phyloP scores from a whole-genome alignment of 1,140 invertebrate genomes.

The Cheumatopsyche charites region DNA sequence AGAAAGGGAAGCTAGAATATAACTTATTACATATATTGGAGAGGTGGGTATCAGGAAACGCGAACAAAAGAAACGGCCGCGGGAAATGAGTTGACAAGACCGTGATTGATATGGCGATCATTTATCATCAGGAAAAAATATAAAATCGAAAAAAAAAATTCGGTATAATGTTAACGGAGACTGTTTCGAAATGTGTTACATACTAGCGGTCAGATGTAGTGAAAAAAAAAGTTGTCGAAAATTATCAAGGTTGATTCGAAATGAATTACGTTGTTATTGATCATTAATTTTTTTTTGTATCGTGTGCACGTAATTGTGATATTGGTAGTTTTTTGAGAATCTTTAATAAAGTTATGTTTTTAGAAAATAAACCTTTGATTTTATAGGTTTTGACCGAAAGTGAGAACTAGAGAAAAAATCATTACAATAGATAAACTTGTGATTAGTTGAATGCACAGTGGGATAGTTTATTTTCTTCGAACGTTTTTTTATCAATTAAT shows the following conservation, averaged over 20 bases:
- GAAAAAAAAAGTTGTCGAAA: constrained; percentile 28
- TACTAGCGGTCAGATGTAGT: not conserved
- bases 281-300: no score
- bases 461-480: no score
- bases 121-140: constrained; percentile 41
- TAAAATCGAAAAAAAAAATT: constrained; percentile 21
- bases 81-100: constrained; percentile 45
- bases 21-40: not conserved
- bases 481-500: no score
- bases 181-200: no score
- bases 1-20: not conserved
- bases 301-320: no score
- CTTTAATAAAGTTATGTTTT: no score
- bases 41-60: constrained; percentile 30
- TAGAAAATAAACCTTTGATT: no score
- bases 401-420: no score
- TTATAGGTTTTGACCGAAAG: no score
- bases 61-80: constrained; percentile 38
- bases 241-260: constrained; percentile 20
- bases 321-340: not conserved
- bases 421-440: no score
- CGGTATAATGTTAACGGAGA: constrained; percentile 18
- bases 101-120: constrained; percentile 43
- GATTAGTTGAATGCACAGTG: no score
- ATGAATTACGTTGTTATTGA: not conserved